phyloP scores from a whole-genome alignment of 2,888 invertebrate species.

The Amiota minor region DNA sequence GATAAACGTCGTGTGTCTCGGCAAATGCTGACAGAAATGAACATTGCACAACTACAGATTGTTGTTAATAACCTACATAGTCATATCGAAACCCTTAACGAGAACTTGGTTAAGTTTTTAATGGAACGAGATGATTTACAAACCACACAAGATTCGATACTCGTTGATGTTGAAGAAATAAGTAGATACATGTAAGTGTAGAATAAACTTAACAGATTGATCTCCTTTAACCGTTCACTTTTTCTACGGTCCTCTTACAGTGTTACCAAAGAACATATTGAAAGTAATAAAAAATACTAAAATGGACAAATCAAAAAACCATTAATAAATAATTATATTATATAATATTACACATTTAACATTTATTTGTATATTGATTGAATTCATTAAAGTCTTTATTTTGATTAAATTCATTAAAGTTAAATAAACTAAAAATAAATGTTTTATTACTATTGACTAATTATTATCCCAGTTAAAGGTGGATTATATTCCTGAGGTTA shows the following conservation, averaged over 20 bases:
- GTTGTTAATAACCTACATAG: constrained; percentile 95
- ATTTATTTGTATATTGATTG: not conserved
- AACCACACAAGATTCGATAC: constrained; percentile 98
- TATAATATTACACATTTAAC: not conserved
- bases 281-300: constrained; percentile 3
- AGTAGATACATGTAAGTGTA: constrained; percentile 87
- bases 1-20: constrained; percentile 88
- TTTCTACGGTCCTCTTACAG: not conserved
- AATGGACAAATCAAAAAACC: constrained; percentile 12
- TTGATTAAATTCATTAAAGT: not conserved
- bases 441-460: no score
- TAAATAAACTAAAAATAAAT: not conserved
- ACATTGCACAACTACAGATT: constrained; percentile 91
- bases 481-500: no score
- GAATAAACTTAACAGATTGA: not conserved
- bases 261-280: constrained; percentile 12
- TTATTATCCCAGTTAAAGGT: no score
- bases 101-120: constrained; percentile 89
- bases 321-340: not conserved
- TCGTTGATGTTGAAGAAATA: constrained; percentile 96
- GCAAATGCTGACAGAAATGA: constrained; percentile 92
- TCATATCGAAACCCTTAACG: constrained; percentile 93
- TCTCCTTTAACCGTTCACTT: not conserved
- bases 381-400: constrained; percentile 5
- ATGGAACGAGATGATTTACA: constrained; percentile 96